Base-by-base conservation (phyloP, 1,140 invertebrate species). In the Drosophila persimilis region DNA sequence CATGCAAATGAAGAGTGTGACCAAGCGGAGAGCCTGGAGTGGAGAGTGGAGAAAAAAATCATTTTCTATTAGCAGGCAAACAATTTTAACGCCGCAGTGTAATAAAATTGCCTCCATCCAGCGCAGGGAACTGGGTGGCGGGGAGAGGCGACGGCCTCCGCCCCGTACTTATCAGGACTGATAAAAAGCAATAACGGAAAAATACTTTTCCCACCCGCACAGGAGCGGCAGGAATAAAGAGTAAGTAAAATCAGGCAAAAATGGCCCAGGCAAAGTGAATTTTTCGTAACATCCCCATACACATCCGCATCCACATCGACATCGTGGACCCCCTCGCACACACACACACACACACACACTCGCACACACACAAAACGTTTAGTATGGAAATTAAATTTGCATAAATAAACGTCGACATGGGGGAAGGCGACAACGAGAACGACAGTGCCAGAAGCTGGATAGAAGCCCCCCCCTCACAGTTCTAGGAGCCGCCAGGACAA, bases 371-470 rank as follows among this genome's bases (percentile, higher is more conserved):
- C n/a, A 67, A 39, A 85, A 69, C 81, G 81, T 86, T 86, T 86
- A 86, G 81, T 86, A 86, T 86, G 81, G 83, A 86, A 86, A 86
- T 86, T 86, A 86, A 86, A 86, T 86, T 86, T 86, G 81, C 81
- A 86, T 86, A 86, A 86, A 86, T 86, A 86, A 86, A 86, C 74
- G 81, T 86, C 81, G 83, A 86, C 81, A 88, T 86, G 81, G 81
- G 74, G 53, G 60, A 74, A 81, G 75, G 83, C 81, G 81, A 86
- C 77, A 81, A 70, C 65, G 74, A 77, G 59, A 77, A 74, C 81
- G 78, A 63, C 81, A 70, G 53, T 54, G 47, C n/a, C 20, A 61
- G 63, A 41, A 46, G 63, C 55, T 60, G 46, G 39, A 15, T n/a
- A 64, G 53, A 52, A 58, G 48, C 71, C 53, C 48, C 50, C 41